These are phyloP conservation scores for Drosophila kikkawai DNA, from an alignment of 1,140 invertebrate genomes.

Conservation along the genomic window DNA sequence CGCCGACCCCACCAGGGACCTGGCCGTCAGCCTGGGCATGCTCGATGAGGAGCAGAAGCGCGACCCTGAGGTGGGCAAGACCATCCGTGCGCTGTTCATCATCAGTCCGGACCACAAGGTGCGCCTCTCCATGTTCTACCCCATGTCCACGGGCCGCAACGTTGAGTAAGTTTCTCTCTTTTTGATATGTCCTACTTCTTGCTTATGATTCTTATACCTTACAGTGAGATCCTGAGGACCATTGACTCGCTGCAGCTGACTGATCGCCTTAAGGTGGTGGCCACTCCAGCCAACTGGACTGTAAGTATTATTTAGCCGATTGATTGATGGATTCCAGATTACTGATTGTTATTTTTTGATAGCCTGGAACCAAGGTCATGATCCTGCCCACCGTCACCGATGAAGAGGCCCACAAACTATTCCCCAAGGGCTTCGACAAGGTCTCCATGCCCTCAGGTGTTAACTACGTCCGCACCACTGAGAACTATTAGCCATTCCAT, in stretches of 20 bases:
- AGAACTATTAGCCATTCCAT: slow-evolving; percentile 86
- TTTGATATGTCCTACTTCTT: not conserved
- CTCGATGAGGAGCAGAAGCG: slow-evolving; percentile 92
- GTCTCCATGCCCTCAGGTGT: slow-evolving; percentile 92
- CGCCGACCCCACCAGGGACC: slow-evolving; percentile 90
- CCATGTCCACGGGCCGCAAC: slow-evolving; percentile 95
- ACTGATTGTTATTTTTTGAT: not conserved
- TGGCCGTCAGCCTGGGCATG: slow-evolving; percentile 94
- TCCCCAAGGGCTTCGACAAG: slow-evolving; percentile 90
- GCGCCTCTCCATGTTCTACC: slow-evolving; percentile 95
- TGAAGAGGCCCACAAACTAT: slow-evolving; percentile 89
- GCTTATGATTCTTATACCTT: slow-evolving; percentile 48
- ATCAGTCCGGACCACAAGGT: slow-evolving; percentile 93
- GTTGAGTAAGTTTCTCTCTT: slow-evolving; percentile 90
- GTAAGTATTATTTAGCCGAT: slow-evolving; percentile 85
- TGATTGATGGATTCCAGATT: slow-evolving; percentile 80
- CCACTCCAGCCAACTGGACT: slow-evolving; percentile 95
- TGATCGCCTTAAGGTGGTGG: slow-evolving; percentile 89
- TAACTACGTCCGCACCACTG: slow-evolving; percentile 92
- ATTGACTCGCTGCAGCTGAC: slow-evolving; percentile 96
- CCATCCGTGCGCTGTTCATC: slow-evolving; percentile 94
- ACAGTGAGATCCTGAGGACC: slow-evolving; percentile 94
- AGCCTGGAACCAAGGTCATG: slow-evolving; percentile 93
- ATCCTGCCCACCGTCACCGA: slow-evolving; percentile 90
- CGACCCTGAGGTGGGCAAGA: slow-evolving; percentile 90